These are phyloP conservation scores for Apomyelois bistriatella DNA, from an alignment of 2,888 invertebrate species.

Conservation along the genomic window DNA sequence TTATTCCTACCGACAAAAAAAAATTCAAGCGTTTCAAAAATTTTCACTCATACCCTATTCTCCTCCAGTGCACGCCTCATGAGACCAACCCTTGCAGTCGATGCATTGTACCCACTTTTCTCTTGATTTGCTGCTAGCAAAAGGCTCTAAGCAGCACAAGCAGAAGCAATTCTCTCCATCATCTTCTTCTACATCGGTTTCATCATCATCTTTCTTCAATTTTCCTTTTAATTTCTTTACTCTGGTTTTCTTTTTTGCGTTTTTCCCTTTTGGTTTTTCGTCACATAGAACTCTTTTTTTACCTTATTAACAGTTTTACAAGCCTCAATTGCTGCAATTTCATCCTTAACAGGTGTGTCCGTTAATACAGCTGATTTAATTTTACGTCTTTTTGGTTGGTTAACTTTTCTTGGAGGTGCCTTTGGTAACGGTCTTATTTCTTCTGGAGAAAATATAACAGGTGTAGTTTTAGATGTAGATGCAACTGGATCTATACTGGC, in stretches of 20 bases:
- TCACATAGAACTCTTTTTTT: neutral
- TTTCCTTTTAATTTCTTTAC: too few species aligned
- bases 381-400: constrained; percentile 29
- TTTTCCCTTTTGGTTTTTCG: neutral
- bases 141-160: neutral
- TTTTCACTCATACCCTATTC: neutral
- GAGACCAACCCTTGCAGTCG: constrained; percentile 19
- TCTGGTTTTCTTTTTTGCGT: too few species aligned
- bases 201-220: too few species aligned
- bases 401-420: constrained; percentile 30
- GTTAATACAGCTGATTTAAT: constrained; percentile 32
- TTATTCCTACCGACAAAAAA: too few species aligned
- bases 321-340: neutral
- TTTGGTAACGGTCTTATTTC: constrained; percentile 24
- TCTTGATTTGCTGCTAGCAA: constrained; percentile 14
- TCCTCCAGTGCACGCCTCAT: constrained; percentile 12
- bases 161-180: neutral
- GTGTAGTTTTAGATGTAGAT: neutral
- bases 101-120: constrained; percentile 20
- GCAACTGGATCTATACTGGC: neutral
- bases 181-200: neutral
- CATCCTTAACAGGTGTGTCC: constrained; percentile 23
- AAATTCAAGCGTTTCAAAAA: too few species aligned
- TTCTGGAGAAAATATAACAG: constrained; percentile 16
- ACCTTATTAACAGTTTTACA: neutral